Evolutionary conservation across 2,888 invertebrate species (phyloP), one percentile per base, ranked within the genome.

Genomic region (Lycocerus yunnanus): DNA sequence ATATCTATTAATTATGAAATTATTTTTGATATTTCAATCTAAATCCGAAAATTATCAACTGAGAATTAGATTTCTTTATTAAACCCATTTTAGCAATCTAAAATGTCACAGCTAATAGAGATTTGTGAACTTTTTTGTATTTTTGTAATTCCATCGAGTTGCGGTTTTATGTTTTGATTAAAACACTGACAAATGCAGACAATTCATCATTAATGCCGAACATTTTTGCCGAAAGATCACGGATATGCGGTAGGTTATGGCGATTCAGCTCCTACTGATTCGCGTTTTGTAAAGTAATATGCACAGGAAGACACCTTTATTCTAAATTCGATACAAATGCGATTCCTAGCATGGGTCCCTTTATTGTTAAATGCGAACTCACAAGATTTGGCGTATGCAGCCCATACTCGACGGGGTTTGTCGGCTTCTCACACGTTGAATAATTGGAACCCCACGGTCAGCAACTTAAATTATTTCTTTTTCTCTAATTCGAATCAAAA

Each of bases 291-390:
- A 65, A 77, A 74, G 78, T 78, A 78, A 79, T 75, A 77, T 74
- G 74, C 74, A 71, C 74, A 74, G 74, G 74, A 71, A 72, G 72
- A 72, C 63, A 68, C 79, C 73, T 78, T 79, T 77, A 78, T 80
- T 77, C 75, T 68, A 69, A 71, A 81, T 81, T 79, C 80, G 81
- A 78, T 78, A 79, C 81, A 80, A 80, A 80, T 80, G 75, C 74
- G 71, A 76, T 69, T 70, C 80, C 70, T 80, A 77, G 76, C 80
- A 77, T 80, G 80, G 76, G 78, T 75, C 71, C 78, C 76, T 76
- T 76, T 60, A 76, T 68, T 60, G 21, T 18, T 73, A 73, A 73
- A 70, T 75, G 75, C 75, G 75, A 75, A 75, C 73, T 72, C 67
- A 60, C 18, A 65, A 72, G 68, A 68, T 75, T 75, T 76, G 68